Evolutionary conservation across 2,888 invertebrate genomes (phyloP).

Genomic region (Drosophila melanocephala): DNA sequence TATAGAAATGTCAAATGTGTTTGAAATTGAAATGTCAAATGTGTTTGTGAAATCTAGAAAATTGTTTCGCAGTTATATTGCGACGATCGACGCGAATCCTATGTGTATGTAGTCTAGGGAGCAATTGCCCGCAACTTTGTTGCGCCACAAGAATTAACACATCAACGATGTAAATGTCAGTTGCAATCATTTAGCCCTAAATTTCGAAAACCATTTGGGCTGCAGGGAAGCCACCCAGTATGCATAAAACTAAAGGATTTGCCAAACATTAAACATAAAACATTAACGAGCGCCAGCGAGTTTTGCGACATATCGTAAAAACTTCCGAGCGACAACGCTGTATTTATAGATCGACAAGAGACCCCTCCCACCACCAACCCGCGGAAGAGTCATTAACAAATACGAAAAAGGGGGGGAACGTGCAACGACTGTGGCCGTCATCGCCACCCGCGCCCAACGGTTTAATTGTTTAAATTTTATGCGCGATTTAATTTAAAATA

Average conservation of each 20-base stretch:
- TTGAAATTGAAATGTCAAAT: neutral
- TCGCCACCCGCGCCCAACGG: slow-evolving; percentile 56
- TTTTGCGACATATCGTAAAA: slow-evolving; percentile 65
- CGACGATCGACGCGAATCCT: neutral
- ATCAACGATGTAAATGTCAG: slow-evolving; percentile 62
- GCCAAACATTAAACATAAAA: slow-evolving; percentile 61
- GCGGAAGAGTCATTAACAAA: slow-evolving; percentile 58
- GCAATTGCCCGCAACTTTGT: slow-evolving; percentile 61
- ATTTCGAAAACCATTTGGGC: slow-evolving; percentile 20
- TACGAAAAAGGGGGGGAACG: slow-evolving; percentile 23
- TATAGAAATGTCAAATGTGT: neutral
- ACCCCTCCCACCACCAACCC: slow-evolving; percentile 21
- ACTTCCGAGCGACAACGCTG: slow-evolving; percentile 19
- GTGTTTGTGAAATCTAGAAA: neutral
- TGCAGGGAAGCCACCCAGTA: slow-evolving; percentile 63
- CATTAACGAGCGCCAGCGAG: slow-evolving; percentile 64
- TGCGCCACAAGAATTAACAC: slow-evolving; percentile 73
- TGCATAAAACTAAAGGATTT: slow-evolving; percentile 67
- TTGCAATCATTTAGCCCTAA: slow-evolving; percentile 56
- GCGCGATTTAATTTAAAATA: slow-evolving; percentile 78
- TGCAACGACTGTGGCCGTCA: slow-evolving; percentile 45
- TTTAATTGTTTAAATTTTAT: slow-evolving; percentile 79
- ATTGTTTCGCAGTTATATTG: neutral
- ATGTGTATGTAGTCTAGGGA: neutral
- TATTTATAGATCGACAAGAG: slow-evolving; percentile 68